Evolutionary conservation across 92 coral and sea anemone species (phyloP).

Genomic region (Epizoanthus ramosus): DNA sequence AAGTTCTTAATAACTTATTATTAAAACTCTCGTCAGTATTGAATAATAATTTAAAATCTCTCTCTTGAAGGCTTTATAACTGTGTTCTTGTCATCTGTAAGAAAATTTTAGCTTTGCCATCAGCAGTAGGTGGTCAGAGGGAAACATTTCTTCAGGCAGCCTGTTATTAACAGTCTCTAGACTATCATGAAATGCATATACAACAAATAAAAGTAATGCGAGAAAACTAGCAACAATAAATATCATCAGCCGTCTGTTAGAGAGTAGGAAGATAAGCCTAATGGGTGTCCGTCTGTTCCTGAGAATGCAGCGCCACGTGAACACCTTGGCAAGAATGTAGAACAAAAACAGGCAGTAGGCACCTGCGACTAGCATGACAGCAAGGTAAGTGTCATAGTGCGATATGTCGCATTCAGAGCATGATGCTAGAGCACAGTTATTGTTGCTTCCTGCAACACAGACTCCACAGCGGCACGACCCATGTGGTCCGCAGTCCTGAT

Average conservation of each 20-base stretch:
- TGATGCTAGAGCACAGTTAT: constrained; percentile 77
- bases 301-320: constrained; percentile 29
- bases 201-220: constrained; percentile 59
- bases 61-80: too few species aligned
- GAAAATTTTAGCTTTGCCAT: constrained; percentile 69
- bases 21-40: too few species aligned
- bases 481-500: constrained; percentile 98
- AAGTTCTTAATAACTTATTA: too few species aligned
- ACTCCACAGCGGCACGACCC: constrained; percentile 99
- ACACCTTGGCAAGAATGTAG: constrained; percentile 59
- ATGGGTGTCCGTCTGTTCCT: constrained; percentile 48
- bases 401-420: constrained; percentile 86
- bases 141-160: constrained; percentile 89
- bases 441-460: constrained; percentile 84
- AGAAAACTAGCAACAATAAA: constrained; percentile 45
- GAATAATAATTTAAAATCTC: too few species aligned
- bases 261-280: constrained; percentile 60
- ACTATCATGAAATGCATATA: constrained; percentile 69
- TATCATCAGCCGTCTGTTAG: constrained; percentile 55
- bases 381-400: constrained; percentile 63
- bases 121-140: constrained; percentile 92
- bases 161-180: constrained; percentile 70
- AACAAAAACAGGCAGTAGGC: constrained; percentile 41
- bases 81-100: background rate
- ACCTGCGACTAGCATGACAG: background rate